These are phyloP conservation scores for Bos taurus DNA, from an alignment of 2,113 vertebrate genomes.

Conservation along the genomic window DNA sequence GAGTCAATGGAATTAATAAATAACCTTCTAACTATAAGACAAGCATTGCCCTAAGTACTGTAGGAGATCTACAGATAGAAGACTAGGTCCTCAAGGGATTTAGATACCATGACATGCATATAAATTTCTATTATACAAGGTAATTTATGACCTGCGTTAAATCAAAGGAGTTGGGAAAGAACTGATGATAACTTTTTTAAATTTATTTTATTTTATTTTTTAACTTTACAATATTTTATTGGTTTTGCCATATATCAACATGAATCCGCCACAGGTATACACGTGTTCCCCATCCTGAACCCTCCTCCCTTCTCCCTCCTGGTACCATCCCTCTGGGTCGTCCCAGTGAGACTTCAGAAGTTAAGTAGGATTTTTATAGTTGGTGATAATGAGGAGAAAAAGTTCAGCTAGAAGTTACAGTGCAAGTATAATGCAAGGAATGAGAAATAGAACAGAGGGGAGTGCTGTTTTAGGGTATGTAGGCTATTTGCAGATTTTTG, in stretches of 20 bases:
- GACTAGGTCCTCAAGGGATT: background rate
- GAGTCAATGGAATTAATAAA: background rate
- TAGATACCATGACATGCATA: background rate
- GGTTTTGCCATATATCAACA: too few species aligned
- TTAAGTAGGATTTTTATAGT: background rate
- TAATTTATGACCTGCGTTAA: background rate
- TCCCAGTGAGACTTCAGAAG: background rate
- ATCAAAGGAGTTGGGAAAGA: background rate
- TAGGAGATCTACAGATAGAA: background rate
- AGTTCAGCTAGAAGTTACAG: background rate
- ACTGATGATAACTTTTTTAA: background rate
- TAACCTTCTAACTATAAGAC: background rate
- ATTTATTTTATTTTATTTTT: too few species aligned
- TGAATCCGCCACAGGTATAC: too few species aligned
- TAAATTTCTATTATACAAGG: background rate
- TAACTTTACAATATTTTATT: too few species aligned
- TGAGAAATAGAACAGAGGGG: background rate
- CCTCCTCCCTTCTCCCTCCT: too few species aligned
- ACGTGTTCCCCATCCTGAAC: too few species aligned
- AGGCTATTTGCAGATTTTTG: background rate
- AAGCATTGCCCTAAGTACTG: background rate
- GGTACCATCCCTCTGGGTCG: too few species aligned
- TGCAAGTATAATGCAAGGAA: background rate
- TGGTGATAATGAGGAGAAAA: background rate
- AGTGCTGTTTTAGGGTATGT: background rate